Conservation (phyloP, 2,797 vertebrate species). For the Sebastes iracundus region DNA sequence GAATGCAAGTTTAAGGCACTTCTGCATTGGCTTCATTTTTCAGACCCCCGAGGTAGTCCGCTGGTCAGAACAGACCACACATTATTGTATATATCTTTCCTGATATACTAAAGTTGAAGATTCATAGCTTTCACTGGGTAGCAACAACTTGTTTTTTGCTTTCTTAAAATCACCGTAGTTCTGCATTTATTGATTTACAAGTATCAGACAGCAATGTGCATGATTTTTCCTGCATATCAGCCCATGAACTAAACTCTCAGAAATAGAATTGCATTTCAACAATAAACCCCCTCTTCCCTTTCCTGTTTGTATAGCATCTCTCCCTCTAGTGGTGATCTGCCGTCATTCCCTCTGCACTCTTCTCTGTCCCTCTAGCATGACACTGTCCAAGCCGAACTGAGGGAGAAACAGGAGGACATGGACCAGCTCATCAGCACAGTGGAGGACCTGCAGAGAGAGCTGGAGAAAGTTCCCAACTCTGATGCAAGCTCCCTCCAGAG, state of each 20-base stretch:
- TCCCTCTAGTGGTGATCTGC: slow-evolving; percentile 55
- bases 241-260: background rate
- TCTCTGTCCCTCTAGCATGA: slow-evolving; percentile 85
- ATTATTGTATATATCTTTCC: background rate
- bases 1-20: too few relatives aligned
- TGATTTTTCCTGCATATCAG: background rate
- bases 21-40: too few relatives aligned
- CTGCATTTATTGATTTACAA: background rate
- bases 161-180: background rate
- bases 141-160: background rate
- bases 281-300: background rate
- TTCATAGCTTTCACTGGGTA: background rate
- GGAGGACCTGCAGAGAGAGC: slow-evolving; percentile 87
- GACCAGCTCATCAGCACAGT: slow-evolving; percentile 90
- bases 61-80: background rate
- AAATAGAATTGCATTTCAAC: background rate
- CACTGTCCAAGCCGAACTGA: slow-evolving; percentile 85
- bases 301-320: background rate
- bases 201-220: background rate
- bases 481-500: slow-evolving; percentile 79
- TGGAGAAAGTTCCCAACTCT: slow-evolving; percentile 86
- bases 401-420: slow-evolving; percentile 88
- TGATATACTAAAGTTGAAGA: background rate
- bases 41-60: too few relatives aligned
- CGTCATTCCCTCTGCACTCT: slow-evolving; percentile 13